Evolutionary conservation across 23 tunicate species (phyloP).

Genomic region (Oikopleura vanhoeffeni): DNA sequence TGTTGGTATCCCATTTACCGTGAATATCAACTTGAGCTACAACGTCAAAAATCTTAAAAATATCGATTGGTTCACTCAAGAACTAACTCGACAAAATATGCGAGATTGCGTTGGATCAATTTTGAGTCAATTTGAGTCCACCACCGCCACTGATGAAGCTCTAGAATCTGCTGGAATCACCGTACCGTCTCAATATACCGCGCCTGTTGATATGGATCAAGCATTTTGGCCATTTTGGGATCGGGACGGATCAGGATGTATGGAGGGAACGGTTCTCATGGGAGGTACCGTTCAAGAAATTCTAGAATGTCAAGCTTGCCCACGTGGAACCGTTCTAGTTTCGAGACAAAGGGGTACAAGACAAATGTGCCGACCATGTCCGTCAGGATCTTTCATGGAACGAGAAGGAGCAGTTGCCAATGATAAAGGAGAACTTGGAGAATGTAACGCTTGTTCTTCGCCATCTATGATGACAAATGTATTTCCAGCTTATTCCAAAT

Average conservation of each 20-base stretch:
- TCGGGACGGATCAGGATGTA: not conserved
- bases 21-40: not conserved
- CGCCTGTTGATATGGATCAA: not conserved
- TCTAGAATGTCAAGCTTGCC: not conserved
- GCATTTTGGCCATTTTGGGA: not conserved
- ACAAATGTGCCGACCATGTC: not conserved
- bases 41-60: not conserved
- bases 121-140: not conserved
- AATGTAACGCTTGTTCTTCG: not conserved
- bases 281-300: not conserved
- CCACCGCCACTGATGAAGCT: not conserved
- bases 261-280: not conserved
- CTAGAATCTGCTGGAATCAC: not conserved
- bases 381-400: not conserved
- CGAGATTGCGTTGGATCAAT: not conserved
- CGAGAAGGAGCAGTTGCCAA: not conserved
- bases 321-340: not conserved
- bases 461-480: not conserved
- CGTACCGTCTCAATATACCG: not conserved
- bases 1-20: not conserved
- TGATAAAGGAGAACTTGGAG: not conserved
- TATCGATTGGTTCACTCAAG: not conserved
- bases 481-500: not conserved
- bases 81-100: not conserved
- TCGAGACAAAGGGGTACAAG: not conserved